Evolutionary conservation across 2,888 invertebrate species (phyloP), one percentile per base, ranked within the genome.

Genomic region (Pyralis farinalis): DNA sequence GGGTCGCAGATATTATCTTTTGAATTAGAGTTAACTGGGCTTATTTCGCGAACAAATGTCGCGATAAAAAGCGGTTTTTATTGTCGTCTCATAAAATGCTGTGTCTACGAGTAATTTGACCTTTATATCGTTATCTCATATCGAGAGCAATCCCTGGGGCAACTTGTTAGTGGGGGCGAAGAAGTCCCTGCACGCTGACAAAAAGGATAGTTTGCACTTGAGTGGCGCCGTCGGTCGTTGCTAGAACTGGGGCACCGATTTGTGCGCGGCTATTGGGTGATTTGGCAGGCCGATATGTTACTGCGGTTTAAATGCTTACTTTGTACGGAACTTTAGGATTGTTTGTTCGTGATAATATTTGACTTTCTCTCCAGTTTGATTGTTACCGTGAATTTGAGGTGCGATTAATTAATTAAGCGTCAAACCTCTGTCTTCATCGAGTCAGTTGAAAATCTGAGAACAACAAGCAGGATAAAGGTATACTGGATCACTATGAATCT

Each of bases 1-100:
- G 63, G 56, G 46, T 57, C 46, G 51, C 58, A 57, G 55, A 47
- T 59, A 54, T n/a, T 62, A 51, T 52, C 51, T 53, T 56, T 52
- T 53, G 53, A 54, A 46, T 44, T 37, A 41, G 43, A 46, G 47
- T 55, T 49, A 53, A 58, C 55, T 53, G 51, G 25, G 52, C 59
- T 64, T 69, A 72, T 81, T 75, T 71, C 59, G 59, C 58, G 42
- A 49, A 51, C 52, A 61, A 59, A 64, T 65, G 66, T 68, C 53
- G 55, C 64, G 55, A 69, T 75, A 78, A 72, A 71, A 61, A 67
- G 63, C 59, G 54, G 49, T 63, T 69, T 77, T 84, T 81, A 76
- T 65, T 54, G 69, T 53, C 54, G 40, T 42, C 53, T 52, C 62
- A 65, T 79, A 79, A 83, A 80, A 58, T 63, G 57, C 50, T 63